Base-by-base conservation (phyloP, 2,113 vertebrate species). In the Tetraodon nigroviridis region DNA sequence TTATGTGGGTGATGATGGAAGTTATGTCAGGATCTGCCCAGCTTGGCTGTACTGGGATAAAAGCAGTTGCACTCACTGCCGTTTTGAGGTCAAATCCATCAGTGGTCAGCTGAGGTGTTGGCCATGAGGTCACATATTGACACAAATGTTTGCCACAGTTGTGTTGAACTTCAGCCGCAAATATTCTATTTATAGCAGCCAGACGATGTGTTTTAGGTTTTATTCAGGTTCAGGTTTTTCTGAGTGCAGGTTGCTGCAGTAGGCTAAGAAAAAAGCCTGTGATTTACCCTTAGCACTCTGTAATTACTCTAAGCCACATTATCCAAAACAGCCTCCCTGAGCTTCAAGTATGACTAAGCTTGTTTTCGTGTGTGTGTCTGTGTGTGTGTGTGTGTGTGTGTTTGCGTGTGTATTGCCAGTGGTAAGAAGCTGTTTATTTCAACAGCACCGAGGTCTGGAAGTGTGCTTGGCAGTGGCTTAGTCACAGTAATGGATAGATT, bases 251-350 rank as follows among this genome's bases (percentile, higher is more conserved):
- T 68, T 60, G 7, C 55, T 49, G 51, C 60, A 58, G 54, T 14
- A 2, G 2, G 24, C 52, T 17, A 13, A 46, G 55, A 6, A 55
- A 65, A 48, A 57, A 51, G 60, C 76, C 71, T 66, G 54, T 81
- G 69, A 83, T 79, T 57, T 64, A 14, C 56, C 67, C 42, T 50
- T 49, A 18, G 74, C 65, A 27, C 76, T 84, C 79, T 72, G 60
- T 84, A 78, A 84, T 81, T 83, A 73, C 65, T 74, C 71, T 75
- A 77, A 78, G 82, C 78, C 76, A 75, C 48, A 69, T 81, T 73
- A 79, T 81, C 58, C 71, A 67, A 68, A 71, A 64, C 68, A 73
- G 58, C 58, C 63, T 83, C 55, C 58, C 57, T 63, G 64, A 79
- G 69, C 71, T 53, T 24, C 49, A 47, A 67, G 67, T 72, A 79